phyloP scores from a whole-genome alignment of 1,140 invertebrate species.

The Drosophila fuyamai region DNA sequence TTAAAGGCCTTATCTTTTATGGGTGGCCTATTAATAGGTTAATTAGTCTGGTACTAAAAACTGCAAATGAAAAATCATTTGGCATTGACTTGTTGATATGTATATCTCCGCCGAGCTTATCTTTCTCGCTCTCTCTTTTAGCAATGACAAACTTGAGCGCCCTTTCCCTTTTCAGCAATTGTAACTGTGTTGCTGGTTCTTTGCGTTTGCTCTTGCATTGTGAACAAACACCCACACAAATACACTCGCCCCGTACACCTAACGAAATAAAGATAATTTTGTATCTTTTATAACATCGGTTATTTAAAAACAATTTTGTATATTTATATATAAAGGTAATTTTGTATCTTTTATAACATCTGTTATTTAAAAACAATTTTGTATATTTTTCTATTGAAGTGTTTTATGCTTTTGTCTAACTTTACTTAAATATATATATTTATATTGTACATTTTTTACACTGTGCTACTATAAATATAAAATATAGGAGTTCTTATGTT shows the following conservation, averaged over 20 bases:
- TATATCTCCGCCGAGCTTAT: conserved; percentile 3
- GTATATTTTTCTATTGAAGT: too few relatives aligned
- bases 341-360: too few relatives aligned
- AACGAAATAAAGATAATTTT: neutral
- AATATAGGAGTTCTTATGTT: too few relatives aligned
- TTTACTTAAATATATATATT: too few relatives aligned
- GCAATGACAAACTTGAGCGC: conserved; percentile 38
- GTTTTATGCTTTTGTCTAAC: too few relatives aligned
- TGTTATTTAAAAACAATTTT: neutral
- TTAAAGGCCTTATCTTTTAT: conserved; percentile 10
- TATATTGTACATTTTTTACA: too few relatives aligned
- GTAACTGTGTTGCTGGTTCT: conserved; percentile 36
- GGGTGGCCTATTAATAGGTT: conserved; percentile 36
- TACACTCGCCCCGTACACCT: conserved; percentile 6
- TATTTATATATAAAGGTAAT: neutral
- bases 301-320: neutral
- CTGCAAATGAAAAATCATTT: conserved; percentile 15
- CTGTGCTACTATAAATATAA: too few relatives aligned
- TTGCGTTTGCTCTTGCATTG: conserved; percentile 28
- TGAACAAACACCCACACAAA: conserved; percentile 47
- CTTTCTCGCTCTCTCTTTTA: conserved; percentile 5
- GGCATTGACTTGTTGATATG: conserved; percentile 40
- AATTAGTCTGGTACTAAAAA: conserved; percentile 40
- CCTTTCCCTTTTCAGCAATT: conserved; percentile 61
- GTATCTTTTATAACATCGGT: too few relatives aligned